Conservation (phyloP, 2,888 invertebrate species). For the Sinelater perroti region DNA sequence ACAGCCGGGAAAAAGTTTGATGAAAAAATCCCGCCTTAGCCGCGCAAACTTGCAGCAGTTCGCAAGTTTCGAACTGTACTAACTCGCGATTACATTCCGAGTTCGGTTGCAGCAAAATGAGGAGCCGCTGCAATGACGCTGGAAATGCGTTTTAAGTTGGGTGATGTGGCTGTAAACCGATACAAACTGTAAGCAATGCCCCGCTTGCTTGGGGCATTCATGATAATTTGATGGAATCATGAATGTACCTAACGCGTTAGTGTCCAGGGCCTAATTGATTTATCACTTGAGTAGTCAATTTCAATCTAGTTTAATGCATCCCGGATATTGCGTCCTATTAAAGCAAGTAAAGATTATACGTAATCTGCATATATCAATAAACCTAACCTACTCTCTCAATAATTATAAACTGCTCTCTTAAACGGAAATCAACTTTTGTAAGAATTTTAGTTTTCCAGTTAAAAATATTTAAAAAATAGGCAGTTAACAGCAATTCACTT, state of each 20-base stretch:
- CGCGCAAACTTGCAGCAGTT: conserved; percentile 17
- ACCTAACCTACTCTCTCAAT: background rate
- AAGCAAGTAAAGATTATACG: background rate
- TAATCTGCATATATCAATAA: background rate
- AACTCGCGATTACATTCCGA: conserved; percentile 17
- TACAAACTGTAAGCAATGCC: too few species aligned
- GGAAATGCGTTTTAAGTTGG: too few species aligned
- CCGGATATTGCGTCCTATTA: background rate
- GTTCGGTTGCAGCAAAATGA: conserved; percentile 20
- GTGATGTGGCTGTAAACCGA: too few species aligned
- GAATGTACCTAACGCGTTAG: conserved; percentile 31
- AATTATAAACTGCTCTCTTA: background rate
- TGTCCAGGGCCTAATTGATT: conserved; percentile 26
- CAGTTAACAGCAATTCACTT: too few species aligned
- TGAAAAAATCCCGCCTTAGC: conserved; percentile 26
- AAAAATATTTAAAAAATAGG: too few species aligned
- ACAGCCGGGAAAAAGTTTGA: conserved; percentile 35
- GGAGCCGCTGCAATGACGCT: too few species aligned
- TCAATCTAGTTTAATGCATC: conserved; percentile 14
- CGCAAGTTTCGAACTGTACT: conserved; percentile 17
- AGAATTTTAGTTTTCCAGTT: too few species aligned
- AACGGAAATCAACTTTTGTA: too few species aligned
- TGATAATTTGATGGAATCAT: conserved; percentile 34
- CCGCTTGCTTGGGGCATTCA: conserved; percentile 32
- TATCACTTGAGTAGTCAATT: conserved; percentile 9